Percentiles rank a stretch among this genome's conserved stretches.
These are phyloP conservation scores for Hippasteria phrygiana DNA, from an alignment of 53 echinoderm and acorn worm genomes.

Conservation along the genomic window DNA sequence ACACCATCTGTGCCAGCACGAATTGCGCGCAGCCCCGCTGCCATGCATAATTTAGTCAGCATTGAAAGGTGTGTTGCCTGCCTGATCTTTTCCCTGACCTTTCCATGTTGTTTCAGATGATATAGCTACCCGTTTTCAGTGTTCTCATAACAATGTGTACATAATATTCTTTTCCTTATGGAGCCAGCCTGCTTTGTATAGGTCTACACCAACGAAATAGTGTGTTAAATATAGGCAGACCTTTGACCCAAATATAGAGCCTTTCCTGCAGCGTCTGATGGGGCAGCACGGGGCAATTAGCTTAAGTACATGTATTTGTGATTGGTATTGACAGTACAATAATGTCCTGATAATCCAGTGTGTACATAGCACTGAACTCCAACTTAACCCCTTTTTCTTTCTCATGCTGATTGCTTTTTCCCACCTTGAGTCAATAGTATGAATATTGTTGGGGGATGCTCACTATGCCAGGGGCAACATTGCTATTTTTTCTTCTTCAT, in stretches of 20 bases:
- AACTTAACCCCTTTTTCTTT: background rate
- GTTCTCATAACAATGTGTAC: no score
- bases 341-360: constrained; percentile 9
- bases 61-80: background rate
- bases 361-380: background rate
- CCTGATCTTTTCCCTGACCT: background rate
- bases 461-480: background rate
- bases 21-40: background rate
- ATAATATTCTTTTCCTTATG: background rate
- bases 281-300: background rate
- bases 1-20: constrained; percentile 26
- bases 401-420: background rate
- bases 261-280: background rate
- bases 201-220: constrained; percentile 10
- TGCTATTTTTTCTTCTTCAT: background rate
- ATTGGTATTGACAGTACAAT: background rate
- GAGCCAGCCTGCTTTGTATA: background rate
- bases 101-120: background rate
- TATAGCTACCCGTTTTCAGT: no score
- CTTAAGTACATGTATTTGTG: background rate
- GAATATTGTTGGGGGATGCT: constrained; percentile 2
- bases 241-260: constrained; percentile 1
- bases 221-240: constrained; percentile 16
- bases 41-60: constrained; percentile 2
- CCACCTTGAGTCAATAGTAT: constrained; percentile 17